phyloP scores from a whole-genome alignment of 2,888 invertebrate genomes.

The Cheilosia scutellata region DNA sequence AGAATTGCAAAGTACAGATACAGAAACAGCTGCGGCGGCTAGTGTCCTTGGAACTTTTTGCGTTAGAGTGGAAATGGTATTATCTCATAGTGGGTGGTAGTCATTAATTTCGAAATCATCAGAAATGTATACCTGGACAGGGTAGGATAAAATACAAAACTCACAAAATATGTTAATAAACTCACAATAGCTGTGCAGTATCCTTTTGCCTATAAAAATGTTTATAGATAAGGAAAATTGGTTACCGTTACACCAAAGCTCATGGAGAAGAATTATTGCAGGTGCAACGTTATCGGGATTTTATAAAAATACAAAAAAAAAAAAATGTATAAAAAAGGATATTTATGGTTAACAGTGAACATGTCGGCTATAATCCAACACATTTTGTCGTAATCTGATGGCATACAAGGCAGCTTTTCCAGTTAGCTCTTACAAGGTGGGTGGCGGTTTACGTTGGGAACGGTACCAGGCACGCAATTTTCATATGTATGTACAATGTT shows the following conservation, averaged over 20 bases:
- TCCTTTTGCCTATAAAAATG: slow-evolving; percentile 37
- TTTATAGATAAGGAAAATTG: slow-evolving; percentile 48
- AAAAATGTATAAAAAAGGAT: slow-evolving; percentile 39
- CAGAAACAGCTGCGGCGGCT: not conserved
- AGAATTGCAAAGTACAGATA: slow-evolving; percentile 46
- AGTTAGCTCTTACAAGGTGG: slow-evolving; percentile 14
- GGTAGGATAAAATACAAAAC: no score
- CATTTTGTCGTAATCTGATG: slow-evolving; percentile 45
- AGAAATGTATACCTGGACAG: not conserved
- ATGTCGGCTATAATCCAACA: slow-evolving; percentile 25
- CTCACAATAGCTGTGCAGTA: slow-evolving; percentile 22
- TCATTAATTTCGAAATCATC: slow-evolving; percentile 61
- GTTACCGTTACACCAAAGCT: slow-evolving; percentile 31
- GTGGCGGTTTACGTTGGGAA: slow-evolving; percentile 9
- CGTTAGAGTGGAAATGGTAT: slow-evolving; percentile 37
- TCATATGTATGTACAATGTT: slow-evolving; percentile 45
- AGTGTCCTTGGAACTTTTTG: slow-evolving; percentile 41
- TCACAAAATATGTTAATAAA: slow-evolving; percentile 19
- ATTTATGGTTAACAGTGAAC: slow-evolving; percentile 47
- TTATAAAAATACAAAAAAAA: slow-evolving; percentile 6
- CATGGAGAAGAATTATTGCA: slow-evolving; percentile 36
- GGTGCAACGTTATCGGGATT: slow-evolving; percentile 54
- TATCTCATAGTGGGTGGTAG: slow-evolving; percentile 2
- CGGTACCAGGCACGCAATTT: slow-evolving; percentile 74
- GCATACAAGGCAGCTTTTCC: slow-evolving; percentile 1